These are phyloP conservation scores for Rhopalosiphum padi DNA, from an alignment of 1,140 invertebrate genomes.

Conservation along the genomic window DNA sequence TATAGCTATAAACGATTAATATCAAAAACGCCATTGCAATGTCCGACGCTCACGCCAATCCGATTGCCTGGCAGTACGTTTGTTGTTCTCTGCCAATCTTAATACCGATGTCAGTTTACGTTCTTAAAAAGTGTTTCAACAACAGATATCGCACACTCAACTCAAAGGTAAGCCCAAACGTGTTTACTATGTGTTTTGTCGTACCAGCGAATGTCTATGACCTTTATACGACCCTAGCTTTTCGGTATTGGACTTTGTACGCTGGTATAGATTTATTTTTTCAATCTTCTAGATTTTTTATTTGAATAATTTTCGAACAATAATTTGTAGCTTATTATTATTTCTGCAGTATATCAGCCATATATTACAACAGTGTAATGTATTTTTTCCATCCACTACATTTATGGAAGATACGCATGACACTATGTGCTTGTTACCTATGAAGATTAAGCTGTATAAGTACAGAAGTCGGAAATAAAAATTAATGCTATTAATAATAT, in stretches of 20 bases:
- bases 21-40: constrained; percentile 23
- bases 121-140: constrained; percentile 29
- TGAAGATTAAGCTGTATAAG: neutral
- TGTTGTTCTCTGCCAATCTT: constrained; percentile 39
- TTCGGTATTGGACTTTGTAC: neutral
- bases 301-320: neutral
- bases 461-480: neutral
- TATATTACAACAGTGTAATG: neutral
- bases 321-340: neutral
- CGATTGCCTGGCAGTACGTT: constrained; percentile 35
- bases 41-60: constrained; percentile 19
- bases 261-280: neutral
- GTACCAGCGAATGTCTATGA: neutral
- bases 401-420: neutral
- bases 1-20: neutral
- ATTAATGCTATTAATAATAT: neutral
- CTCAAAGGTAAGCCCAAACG: constrained; percentile 29
- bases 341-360: neutral
- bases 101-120: constrained; percentile 33
- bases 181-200: neutral
- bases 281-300: neutral
- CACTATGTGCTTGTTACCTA: neutral
- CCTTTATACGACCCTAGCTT: neutral
- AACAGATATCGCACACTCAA: constrained; percentile 35
- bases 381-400: neutral